Conservation (phyloP, 2,797 vertebrate species). For the Fringilla coelebs region DNA sequence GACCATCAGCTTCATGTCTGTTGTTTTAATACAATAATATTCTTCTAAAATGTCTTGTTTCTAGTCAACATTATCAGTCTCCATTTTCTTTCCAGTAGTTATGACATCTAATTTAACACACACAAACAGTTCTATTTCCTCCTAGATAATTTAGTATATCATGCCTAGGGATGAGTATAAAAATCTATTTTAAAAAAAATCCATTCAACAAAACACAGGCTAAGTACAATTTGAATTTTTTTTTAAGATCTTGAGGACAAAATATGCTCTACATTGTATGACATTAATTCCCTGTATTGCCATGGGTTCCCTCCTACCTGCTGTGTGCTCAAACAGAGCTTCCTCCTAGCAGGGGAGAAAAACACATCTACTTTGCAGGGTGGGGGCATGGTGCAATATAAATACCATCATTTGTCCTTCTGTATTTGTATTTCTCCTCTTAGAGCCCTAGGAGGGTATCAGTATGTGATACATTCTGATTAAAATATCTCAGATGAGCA, state of each 20-base stretch:
- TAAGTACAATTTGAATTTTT: not conserved
- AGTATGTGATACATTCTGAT: not conserved
- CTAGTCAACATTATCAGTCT: not conserved
- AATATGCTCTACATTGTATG: not conserved
- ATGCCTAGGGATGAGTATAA: not conserved
- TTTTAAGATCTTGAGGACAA: not conserved
- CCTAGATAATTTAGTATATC: not conserved
- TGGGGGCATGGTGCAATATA: no score
- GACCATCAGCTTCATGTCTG: not conserved
- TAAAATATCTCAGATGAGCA: not conserved
- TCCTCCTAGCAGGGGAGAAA: not conserved
- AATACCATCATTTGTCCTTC: rapidly evolving
- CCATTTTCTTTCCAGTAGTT: not conserved
- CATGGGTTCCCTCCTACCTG: not conserved
- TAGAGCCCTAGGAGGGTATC: not conserved
- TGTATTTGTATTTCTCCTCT: not conserved
- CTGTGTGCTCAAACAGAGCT: not conserved
- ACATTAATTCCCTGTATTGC: not conserved
- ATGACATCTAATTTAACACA: not conserved
- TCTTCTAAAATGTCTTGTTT: not conserved
- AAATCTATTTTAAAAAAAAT: not conserved
- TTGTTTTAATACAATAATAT: not conserved
- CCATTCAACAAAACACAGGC: not conserved
- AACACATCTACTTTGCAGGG: not conserved
- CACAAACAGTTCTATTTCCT: not conserved